phyloP scores from a whole-genome alignment of 2,113 vertebrate genomes.

The Parotia lawesii region DNA sequence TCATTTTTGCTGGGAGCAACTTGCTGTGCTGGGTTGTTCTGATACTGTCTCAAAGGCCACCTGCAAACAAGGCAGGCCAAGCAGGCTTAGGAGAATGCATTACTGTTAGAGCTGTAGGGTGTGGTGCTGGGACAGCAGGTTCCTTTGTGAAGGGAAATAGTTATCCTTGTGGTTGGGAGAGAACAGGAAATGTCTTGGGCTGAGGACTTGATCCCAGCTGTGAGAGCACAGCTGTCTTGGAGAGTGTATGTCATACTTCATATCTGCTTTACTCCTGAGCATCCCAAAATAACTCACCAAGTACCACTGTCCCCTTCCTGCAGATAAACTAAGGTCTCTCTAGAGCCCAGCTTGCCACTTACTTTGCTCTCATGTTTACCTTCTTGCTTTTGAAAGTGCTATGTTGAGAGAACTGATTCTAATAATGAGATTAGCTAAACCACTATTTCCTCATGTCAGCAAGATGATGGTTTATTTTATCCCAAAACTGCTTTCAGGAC shows the following conservation, averaged over 20 bases:
- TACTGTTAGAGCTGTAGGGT: neutral
- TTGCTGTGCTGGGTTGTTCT: neutral
- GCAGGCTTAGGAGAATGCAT: neutral
- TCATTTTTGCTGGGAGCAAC: neutral
- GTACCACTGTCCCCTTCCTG: neutral
- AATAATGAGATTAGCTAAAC: neutral
- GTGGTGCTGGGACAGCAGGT: neutral
- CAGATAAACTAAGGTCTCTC: neutral
- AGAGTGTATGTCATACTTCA: neutral
- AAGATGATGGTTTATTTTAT: neutral
- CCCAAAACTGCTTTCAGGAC: neutral
- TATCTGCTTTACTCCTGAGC: neutral
- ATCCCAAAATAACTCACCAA: neutral
- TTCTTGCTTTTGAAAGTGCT: neutral
- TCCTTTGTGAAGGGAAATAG: neutral
- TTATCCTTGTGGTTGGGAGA: neutral
- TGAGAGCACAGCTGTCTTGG: neutral
- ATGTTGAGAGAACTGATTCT: neutral
- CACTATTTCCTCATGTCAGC: neutral
- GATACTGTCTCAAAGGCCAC: neutral
- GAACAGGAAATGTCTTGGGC: neutral
- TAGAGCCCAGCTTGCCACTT: neutral
- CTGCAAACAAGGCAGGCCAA: neutral
- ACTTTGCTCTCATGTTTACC: neutral
- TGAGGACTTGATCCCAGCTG: neutral